These are phyloP conservation scores for Tringa solitaria DNA, from an alignment of 2,113 vertebrate species.

Conservation along the genomic window DNA sequence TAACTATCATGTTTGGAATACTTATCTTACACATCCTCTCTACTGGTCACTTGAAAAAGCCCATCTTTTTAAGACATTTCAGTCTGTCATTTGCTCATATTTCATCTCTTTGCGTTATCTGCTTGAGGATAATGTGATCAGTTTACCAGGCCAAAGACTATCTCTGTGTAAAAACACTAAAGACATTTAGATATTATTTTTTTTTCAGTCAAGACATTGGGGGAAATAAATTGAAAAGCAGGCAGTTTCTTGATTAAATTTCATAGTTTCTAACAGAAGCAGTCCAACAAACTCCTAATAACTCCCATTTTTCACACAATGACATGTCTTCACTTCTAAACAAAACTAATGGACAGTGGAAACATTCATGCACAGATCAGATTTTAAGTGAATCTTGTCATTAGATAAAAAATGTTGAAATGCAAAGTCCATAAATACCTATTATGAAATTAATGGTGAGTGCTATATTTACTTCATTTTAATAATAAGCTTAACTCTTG, in stretches of 20 bases:
- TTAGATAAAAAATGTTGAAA: slow-evolving; percentile 37
- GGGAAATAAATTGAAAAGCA: slow-evolving; percentile 37
- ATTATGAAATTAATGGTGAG: slow-evolving; percentile 59
- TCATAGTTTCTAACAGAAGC: slow-evolving; percentile 26
- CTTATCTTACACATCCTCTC: neutral
- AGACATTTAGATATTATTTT: neutral
- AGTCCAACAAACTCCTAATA: slow-evolving; percentile 34
- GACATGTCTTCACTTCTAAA: slow-evolving; percentile 44
- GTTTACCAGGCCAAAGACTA: neutral
- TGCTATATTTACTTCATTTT: slow-evolving; percentile 50
- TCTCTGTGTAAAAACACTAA: neutral
- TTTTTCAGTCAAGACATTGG: neutral
- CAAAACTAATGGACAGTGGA: slow-evolving; percentile 66
- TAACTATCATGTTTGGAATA: neutral
- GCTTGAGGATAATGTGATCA: neutral
- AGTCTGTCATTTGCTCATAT: neutral
- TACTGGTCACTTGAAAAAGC: neutral
- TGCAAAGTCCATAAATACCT: slow-evolving; percentile 36
- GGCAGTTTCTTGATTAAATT: slow-evolving; percentile 47
- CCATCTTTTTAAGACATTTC: neutral
- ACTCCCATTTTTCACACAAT: slow-evolving; percentile 55
- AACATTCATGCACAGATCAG: neutral
- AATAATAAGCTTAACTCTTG: slow-evolving; percentile 24
- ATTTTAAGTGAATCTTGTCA: slow-evolving; percentile 50
- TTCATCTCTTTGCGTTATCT: neutral